Evolutionary conservation across 1,140 invertebrate genomes (phyloP), one percentile per base, ranked within the genome.

Genomic region (Phthorimaea operculella): DNA sequence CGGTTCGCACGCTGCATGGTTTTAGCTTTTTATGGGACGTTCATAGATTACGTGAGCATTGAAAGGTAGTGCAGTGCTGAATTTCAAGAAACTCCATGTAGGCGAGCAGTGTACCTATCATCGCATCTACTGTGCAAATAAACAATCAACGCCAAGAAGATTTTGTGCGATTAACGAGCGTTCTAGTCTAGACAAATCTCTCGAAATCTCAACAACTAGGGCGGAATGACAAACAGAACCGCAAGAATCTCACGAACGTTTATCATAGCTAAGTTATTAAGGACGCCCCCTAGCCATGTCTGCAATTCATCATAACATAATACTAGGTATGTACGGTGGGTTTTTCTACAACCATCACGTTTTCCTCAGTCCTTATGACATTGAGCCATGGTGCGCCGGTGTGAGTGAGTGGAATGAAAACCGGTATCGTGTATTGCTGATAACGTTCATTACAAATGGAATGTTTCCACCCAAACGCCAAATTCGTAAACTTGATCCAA

Each of bases 281-380:
- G 21, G 21, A 28, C 21, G 21, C 21, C 21, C 21, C 21, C 6
- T 28, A 28, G 6, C 21, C 6, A 2, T 28, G 21, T 16, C 44
- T 16, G 44, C 36, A n/a, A n/a, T 15, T 47, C 44, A 47, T 47
- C 44, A 47, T 47, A 47, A 47, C 44, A 47, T 16, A 15, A 47
- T 15, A 15, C 21, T 52, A 4, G 14, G 34, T 34, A 17, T 17
- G 45, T 48, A 47, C 10, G 36, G 11, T 14, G 12, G 17, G 17
- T 51, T 34, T 51, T 50, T 33, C 18, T 44, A n/a, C 17, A 33
- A 14, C 10, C 57, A 15, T 47, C n/a, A 39, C 21, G 36, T 39
- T 39, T 39, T 39, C 36, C 36, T 39, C 36, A n/a, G n/a, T 39
- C 36, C 21, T 28, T 28, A 28, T 28, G 21, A 28, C 21, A 28